Evolutionary conservation across 30 jellyfish, hydroid and myxozoan species (phyloP), one percentile per base, ranked within the genome.

Genomic region (Cassiopea andromeda): DNA sequence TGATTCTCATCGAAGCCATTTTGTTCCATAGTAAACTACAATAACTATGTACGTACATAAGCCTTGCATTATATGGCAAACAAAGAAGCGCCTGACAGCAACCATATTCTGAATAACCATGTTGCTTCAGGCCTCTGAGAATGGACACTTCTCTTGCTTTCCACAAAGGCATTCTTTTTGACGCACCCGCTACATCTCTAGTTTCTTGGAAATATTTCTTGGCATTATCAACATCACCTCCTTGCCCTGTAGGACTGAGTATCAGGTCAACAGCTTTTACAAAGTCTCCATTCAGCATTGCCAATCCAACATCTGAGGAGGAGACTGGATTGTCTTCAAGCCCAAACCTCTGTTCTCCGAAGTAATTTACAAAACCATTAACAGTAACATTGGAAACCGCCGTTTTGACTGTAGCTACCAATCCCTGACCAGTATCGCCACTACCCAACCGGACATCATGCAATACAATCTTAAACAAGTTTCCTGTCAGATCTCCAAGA

Each of bases 31-130:
- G 70, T 49, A 87, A 75, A 74, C 98, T 93, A 85, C 97, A 81
- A 73, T 93, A 93, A 74, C 98, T 93, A 73, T 93, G 98, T 80
- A 93, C 92, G 54, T 87, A 93, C 88, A 93, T 78, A 16, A 93
- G 78, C 75, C 98, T 61, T 43, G 69, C 83, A 44, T 85, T 71
- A 54, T 87, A 87, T 0, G 97, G 97, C 2, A 93, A 54, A 18
- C 84, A 58, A 50, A 70, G 80, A 61, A 93, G 14, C 1, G 97
- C 97, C 14, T 93, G 90, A 7, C 64, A 61, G 48, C 98, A 93
- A 48, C 98, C 98, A 15, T 87, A 87, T 13, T 93, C 90, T 1
- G 81, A 27, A 48, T 18, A 93, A n/a, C 92, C 91, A 83, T 93
- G 88, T 64, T 89, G 92, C 60, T 93, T 87, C 72, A 93, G 80